Evolutionary conservation across 2,113 vertebrate species (phyloP).

Genomic region (Vanacampus margaritifer): DNA sequence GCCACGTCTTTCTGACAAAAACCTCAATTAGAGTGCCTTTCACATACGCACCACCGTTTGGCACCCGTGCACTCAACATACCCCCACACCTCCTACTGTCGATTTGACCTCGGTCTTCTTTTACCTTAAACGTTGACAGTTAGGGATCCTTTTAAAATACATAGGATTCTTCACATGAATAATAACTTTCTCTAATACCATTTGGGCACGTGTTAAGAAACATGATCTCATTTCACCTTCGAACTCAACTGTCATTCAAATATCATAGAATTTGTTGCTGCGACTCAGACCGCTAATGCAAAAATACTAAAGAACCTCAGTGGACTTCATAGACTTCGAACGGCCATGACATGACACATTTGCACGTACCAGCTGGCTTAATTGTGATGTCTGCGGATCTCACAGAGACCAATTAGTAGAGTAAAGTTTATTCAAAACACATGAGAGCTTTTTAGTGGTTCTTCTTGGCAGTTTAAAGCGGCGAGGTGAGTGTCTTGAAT

Average conservation of each 20-base stretch:
- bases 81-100: too few species aligned
- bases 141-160: too few species aligned
- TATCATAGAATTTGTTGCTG: neutral
- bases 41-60: too few species aligned
- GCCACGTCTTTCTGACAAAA: too few species aligned
- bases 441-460: constrained; percentile 25
- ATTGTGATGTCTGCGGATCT: constrained; percentile 15
- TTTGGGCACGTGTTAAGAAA: too few species aligned
- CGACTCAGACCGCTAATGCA: neutral
- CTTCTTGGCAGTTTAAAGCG: constrained; percentile 35
- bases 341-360: neutral
- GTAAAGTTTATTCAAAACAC: constrained; percentile 38
- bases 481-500: constrained; percentile 15
- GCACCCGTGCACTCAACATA: too few species aligned
- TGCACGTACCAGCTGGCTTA: neutral
- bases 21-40: too few species aligned
- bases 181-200: too few species aligned
- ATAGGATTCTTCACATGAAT: too few species aligned
- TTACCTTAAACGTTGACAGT: too few species aligned
- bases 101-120: too few species aligned
- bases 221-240: neutral
- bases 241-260: neutral
- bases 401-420: constrained; percentile 52
- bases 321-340: neutral
- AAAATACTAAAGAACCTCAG: neutral